These are phyloP conservation scores for Ochlodes sylvanus DNA, from an alignment of 2,888 invertebrate species.

Conservation along the genomic window DNA sequence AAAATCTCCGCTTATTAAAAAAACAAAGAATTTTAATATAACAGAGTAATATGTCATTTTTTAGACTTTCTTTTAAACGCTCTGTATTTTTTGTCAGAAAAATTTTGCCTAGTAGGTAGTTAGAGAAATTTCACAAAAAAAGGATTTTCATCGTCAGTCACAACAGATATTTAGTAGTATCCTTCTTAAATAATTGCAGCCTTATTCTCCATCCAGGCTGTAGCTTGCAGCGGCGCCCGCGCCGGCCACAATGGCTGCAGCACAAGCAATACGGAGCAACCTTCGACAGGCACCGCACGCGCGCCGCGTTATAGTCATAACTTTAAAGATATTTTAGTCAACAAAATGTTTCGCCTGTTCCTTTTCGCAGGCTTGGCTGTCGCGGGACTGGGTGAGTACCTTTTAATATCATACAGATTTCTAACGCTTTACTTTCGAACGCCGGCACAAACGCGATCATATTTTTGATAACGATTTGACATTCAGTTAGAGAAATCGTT, in stretches of 20 bases:
- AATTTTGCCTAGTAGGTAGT: no score
- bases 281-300: conserved; percentile 75
- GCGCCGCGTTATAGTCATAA: conserved; percentile 54
- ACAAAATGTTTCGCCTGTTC: conserved; percentile 71
- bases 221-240: conserved; percentile 46
- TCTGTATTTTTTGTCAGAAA: no score
- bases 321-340: conserved; percentile 48
- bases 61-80: no score
- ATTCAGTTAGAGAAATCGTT: conserved; percentile 12
- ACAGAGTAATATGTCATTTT: no score
- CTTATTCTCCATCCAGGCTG: conserved; percentile 10
- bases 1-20: no score
- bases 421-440: conserved; percentile 21
- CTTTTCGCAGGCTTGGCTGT: conserved; percentile 59
- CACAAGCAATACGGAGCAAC: conserved; percentile 72
- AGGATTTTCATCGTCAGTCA: no score
- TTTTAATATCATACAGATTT: conserved; percentile 14
- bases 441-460: conserved; percentile 8
- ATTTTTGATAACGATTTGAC: conserved; percentile 25
- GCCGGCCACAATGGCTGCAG: conserved; percentile 56
- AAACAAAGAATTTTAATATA: no score
- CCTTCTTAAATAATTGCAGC: conserved; percentile 1
- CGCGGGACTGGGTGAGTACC: conserved; percentile 70
- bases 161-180: neutral
- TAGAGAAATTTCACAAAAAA: no score